phyloP scores from a whole-genome alignment of 2,797 vertebrate genomes.

The Catamblyrhynchus diadema region DNA sequence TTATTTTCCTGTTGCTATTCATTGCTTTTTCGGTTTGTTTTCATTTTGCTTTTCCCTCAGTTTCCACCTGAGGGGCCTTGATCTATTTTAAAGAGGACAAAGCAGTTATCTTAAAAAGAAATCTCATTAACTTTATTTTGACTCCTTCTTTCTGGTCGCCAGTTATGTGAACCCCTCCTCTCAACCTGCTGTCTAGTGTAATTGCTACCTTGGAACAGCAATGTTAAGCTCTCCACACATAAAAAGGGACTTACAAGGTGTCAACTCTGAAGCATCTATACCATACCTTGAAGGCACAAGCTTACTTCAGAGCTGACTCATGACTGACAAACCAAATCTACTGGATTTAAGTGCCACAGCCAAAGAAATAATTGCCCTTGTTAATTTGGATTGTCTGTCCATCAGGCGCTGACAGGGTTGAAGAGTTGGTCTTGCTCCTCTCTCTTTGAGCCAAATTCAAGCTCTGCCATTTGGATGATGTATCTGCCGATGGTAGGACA shows the following conservation, averaged over 20 bases:
- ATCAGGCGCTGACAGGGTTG: not conserved
- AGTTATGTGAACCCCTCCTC: not conserved
- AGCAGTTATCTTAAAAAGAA: not conserved
- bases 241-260: not conserved
- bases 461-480: not conserved
- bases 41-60: not conserved
- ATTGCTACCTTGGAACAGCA: not conserved
- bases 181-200: not conserved
- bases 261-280: not conserved
- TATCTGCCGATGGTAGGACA: not conserved
- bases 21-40: not conserved
- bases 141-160: not conserved
- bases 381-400: not conserved
- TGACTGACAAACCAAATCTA: not conserved
- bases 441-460: not conserved
- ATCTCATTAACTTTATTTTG: not conserved
- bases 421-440: not conserved
- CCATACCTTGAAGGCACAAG: constrained; percentile 20
- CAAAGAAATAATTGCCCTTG: not conserved
- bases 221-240: not conserved
- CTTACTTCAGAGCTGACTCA: constrained; percentile 28
- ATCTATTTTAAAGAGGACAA: not conserved
- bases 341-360: not conserved
- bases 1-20: constrained; percentile 7
- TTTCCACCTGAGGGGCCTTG: constrained; percentile 1